A percentile compares a stretch with the other conserved stretches of the same genome.
phyloP scores from a whole-genome alignment of 2,113 vertebrate genomes.

The Girardinichthys multiradiatus region DNA sequence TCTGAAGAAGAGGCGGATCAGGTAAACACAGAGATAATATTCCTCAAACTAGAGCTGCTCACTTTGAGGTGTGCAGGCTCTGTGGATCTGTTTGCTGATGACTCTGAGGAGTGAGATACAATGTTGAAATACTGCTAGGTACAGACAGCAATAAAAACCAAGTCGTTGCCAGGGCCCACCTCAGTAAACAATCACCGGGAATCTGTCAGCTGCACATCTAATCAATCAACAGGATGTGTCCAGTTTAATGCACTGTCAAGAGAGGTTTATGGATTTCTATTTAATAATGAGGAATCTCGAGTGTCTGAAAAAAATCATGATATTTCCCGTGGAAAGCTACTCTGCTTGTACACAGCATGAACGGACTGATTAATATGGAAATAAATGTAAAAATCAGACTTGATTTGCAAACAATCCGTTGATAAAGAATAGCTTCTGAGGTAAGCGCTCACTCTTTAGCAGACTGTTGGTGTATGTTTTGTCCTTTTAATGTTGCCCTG shows the following conservation, averaged over 20 bases:
- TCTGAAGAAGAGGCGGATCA: constrained; percentile 13
- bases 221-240: constrained; percentile 73
- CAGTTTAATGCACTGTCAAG: constrained; percentile 76
- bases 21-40: constrained; percentile 11
- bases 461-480: neutral
- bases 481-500: neutral
- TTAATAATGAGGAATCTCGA: constrained; percentile 63
- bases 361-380: constrained; percentile 12
- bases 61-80: constrained; percentile 28
- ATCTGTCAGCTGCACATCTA: constrained; percentile 72
- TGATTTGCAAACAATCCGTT: neutral
- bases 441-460: too few species aligned
- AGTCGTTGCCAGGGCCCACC: constrained; percentile 69
- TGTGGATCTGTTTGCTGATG: constrained; percentile 42
- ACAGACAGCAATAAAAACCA: constrained; percentile 76
- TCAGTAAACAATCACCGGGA: constrained; percentile 75
- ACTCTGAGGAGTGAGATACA: constrained; percentile 68
- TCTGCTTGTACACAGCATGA: constrained; percentile 16
- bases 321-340: constrained; percentile 51
- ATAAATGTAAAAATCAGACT: constrained; percentile 13
- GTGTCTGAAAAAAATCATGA: constrained; percentile 42
- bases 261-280: constrained; percentile 71
- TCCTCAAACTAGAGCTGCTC: constrained; percentile 11
- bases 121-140: constrained; percentile 76
- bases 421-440: neutral